Percentiles rank a stretch among this genome's conserved stretches.
These are phyloP conservation scores for Nephrotoma guestfalica DNA, from an alignment of 2,888 invertebrate species.

Conservation along the genomic window DNA sequence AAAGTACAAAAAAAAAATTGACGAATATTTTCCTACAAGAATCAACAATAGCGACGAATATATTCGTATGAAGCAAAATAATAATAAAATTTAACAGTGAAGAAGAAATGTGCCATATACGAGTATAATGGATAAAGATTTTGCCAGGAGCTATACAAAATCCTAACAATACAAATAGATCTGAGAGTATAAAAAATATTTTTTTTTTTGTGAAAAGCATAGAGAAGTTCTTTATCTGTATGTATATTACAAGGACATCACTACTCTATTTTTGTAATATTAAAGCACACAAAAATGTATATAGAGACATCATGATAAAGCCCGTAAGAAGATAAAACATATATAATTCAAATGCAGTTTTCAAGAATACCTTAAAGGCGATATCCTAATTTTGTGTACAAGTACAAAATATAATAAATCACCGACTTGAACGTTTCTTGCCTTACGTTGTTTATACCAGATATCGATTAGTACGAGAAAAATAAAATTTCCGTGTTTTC, in stretches of 20 bases:
- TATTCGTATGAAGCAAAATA: background rate
- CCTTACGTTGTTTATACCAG: too few species aligned
- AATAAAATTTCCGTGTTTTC: too few species aligned
- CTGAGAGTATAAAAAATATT: background rate
- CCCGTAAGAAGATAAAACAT: background rate
- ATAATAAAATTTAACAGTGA: background rate
- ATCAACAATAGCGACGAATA: background rate
- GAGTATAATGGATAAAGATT: background rate
- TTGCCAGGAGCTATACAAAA: background rate
- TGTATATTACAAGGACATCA: background rate
- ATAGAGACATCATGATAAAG: background rate
- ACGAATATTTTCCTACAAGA: background rate
- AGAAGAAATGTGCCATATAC: background rate
- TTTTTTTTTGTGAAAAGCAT: background rate
- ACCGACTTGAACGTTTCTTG: background rate
- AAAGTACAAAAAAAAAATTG: background rate
- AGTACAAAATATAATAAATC: background rate
- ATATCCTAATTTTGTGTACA: background rate
- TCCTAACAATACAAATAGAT: background rate
- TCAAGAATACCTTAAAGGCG: background rate
- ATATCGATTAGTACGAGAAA: too few species aligned
- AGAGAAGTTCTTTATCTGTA: background rate
- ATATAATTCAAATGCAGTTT: background rate
- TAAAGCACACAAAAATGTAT: background rate
- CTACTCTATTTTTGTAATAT: background rate